Base-by-base conservation (phyloP, 2,797 vertebrate genomes). In the Chanos chanos region DNA sequence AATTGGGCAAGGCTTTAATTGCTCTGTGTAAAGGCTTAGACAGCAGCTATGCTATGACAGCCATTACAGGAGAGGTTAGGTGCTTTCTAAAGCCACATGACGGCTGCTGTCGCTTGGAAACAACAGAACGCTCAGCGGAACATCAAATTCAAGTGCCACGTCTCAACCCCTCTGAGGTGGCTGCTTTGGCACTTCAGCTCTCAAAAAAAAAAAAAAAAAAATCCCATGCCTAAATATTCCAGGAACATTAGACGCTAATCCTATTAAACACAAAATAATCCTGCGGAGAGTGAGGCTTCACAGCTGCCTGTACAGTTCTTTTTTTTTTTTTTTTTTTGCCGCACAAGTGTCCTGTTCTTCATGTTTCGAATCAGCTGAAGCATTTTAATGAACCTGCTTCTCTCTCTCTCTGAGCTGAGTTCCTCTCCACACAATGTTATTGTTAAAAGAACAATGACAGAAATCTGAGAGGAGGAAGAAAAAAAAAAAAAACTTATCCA, bases 11-110 rank as follows among this genome's bases (percentile, higher is more conserved):
- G n/a, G 31, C 60, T 61, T 45, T 70, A 71, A 74, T 67, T 74
- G 68, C 45, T 37, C 40, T 47, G 50, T 67, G 40, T 57, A 43
- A 54, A 28, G 24, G 60, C 40, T 67, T 68, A 67, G 64, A 61
- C 64, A 52, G 70, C 72, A 70, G 67, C 64, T 70, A 61, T 18
- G 48, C 59, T 49, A 45, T 36, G 63, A 64, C 68, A 68, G 68
- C 64, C 70, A 67, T 54, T 59, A 60, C 63, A 59, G 64, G 45
- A 67, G 68, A 74, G 68, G 64, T 74, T 60, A 66, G 60, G n/a
- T 25, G 37, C 39, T 47, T n/a, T n/a, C 45, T 12, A 40, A 47
- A 66, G 44, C 53, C 33, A 34, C n/a, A 63, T 44, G n/a, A 61
- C 54, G 49, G 34, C 7, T n/a, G 40, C 60, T 68, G 64, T 62